These are phyloP conservation scores for Passerina amoena DNA, from an alignment of 2,113 vertebrate genomes.

Conservation along the genomic window DNA sequence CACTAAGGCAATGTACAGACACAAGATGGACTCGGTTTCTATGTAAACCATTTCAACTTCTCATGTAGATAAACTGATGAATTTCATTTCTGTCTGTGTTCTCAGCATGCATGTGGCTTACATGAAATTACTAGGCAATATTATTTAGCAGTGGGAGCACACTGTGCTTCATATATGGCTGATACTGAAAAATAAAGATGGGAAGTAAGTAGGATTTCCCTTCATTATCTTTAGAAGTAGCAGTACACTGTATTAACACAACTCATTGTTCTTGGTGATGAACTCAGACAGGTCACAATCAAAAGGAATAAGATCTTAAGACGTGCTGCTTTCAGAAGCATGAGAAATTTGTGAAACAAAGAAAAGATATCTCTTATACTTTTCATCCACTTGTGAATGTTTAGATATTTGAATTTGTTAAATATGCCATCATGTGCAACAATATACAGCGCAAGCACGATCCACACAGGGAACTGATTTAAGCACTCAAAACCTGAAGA, in stretches of 20 bases:
- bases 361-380: background rate
- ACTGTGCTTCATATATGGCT: background rate
- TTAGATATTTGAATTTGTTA: slow-evolving; percentile 37
- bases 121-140: background rate
- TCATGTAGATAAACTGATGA: background rate
- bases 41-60: background rate
- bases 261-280: background rate
- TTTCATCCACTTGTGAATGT: slow-evolving; percentile 2
- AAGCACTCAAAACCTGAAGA: slow-evolving; percentile 58
- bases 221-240: background rate
- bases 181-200: background rate
- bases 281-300: background rate
- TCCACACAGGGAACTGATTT: slow-evolving; percentile 19
- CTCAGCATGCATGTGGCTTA: slow-evolving; percentile 23
- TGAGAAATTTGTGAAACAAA: slow-evolving; percentile 28
- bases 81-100: slow-evolving; percentile 9
- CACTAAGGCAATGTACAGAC: background rate
- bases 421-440: slow-evolving; percentile 34
- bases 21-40: background rate
- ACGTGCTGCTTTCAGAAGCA: slow-evolving; percentile 8
- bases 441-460: slow-evolving; percentile 44
- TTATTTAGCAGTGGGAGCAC: slow-evolving; percentile 24
- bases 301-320: slow-evolving; percentile 1
- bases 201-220: background rate
- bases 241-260: background rate